Percentiles rank a stretch among this genome's conserved stretches.
These are phyloP conservation scores for Metallyticus violacea DNA, from an alignment of 2,888 invertebrate species.

Conservation along the genomic window DNA sequence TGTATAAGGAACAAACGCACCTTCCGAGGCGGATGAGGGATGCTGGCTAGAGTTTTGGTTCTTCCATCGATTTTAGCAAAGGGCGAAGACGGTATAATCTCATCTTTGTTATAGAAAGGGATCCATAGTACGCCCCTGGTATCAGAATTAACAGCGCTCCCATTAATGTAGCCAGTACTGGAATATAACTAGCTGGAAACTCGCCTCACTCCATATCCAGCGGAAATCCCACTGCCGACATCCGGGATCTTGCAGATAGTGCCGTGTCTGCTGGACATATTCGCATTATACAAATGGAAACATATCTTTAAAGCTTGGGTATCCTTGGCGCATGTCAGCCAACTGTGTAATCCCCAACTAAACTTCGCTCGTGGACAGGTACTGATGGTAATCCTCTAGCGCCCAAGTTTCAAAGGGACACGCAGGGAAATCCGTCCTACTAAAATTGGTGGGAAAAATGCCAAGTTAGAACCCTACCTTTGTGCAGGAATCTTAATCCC, in stretches of 20 bases:
- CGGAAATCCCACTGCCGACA: neutral
- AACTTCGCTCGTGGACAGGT: neutral
- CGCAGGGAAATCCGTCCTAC: neutral
- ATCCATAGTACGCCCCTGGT: too few species aligned
- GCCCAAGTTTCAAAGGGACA: neutral
- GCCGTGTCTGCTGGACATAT: neutral
- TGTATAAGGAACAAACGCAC: too few species aligned
- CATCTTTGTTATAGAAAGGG: too few species aligned
- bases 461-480: neutral
- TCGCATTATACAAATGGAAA: neutral
- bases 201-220: neutral
- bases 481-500: neutral
- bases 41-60: too few species aligned
- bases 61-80: too few species aligned
- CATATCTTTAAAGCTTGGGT: neutral
- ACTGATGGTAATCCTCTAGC: neutral
- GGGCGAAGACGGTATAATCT: too few species aligned
- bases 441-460: neutral
- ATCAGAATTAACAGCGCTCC: neutral
- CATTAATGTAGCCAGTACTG: neutral
- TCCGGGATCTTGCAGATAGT: neutral
- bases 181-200: neutral
- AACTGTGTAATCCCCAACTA: neutral
- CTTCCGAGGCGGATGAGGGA: too few species aligned
- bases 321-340: neutral